Evolutionary conservation across 2,888 invertebrate genomes (phyloP).

Genomic region (Maniola hyperantus): DNA sequence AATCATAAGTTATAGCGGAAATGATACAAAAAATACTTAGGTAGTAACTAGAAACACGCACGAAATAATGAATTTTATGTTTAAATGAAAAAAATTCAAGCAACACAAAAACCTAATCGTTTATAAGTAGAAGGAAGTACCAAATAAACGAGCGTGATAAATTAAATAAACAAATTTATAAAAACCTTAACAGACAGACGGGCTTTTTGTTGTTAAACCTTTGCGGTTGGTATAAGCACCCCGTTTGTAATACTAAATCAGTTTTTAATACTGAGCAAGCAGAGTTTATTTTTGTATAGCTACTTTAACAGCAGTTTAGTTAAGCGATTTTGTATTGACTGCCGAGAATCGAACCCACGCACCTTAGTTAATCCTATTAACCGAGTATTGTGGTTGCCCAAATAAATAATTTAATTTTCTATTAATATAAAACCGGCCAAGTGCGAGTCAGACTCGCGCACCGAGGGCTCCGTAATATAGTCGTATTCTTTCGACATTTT

Average conservation of each 20-base stretch:
- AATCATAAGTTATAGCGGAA: constrained; percentile 3
- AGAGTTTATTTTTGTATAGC: constrained; percentile 21
- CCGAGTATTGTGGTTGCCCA: constrained; percentile 67
- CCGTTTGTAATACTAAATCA: constrained; percentile 10
- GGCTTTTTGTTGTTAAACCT: constrained; percentile 55
- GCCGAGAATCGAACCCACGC: constrained; percentile 70
- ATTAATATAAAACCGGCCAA: too few relatives aligned
- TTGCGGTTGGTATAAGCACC: constrained; percentile 30
- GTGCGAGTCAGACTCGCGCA: too few relatives aligned
- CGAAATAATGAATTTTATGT: constrained; percentile 27
- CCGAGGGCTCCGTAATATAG: too few relatives aligned
- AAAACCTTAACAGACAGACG: constrained; percentile 66
- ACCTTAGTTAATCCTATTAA: constrained; percentile 75
- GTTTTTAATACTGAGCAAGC: background rate
- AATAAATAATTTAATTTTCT: constrained; percentile 76
- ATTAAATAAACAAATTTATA: constrained; percentile 81
- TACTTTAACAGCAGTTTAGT: constrained; percentile 37
- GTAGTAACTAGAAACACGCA: constrained; percentile 1
- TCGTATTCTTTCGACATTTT: too few relatives aligned
- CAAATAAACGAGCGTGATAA: constrained; percentile 79
- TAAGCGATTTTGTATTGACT: constrained; percentile 30
- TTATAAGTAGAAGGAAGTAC: constrained; percentile 74
- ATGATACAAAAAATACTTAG: constrained; percentile 10
- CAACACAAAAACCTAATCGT: constrained; percentile 78
- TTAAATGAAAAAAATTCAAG: constrained; percentile 59